Percentiles rank a stretch among this genome's conserved stretches.
These are phyloP conservation scores for Dromiciops gliroides DNA, from an alignment of 2,113 vertebrate species.

Conservation along the genomic window DNA sequence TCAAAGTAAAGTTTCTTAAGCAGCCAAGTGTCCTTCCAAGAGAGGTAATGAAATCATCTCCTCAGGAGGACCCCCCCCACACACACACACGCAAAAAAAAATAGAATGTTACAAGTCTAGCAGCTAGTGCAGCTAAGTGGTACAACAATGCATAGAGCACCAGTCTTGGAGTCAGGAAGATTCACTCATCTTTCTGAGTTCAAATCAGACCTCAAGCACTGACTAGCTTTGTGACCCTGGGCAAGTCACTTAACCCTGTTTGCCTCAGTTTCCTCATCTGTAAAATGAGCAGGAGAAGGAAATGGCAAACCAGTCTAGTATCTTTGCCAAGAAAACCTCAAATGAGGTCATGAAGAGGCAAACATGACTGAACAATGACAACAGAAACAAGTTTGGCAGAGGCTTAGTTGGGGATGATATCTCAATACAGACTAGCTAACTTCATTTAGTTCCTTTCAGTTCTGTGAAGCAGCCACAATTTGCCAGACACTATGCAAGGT, in stretches of 20 bases:
- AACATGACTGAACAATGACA: background rate
- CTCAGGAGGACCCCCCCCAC: background rate
- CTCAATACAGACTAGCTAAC: background rate
- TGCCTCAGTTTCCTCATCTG: background rate
- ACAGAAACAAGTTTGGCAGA: too few relatives aligned
- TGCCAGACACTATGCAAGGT: too few relatives aligned
- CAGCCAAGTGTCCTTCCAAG: conserved; percentile 25
- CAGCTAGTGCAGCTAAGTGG: background rate
- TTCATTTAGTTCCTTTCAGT: background rate
- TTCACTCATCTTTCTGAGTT: background rate
- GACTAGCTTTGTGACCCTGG: too few relatives aligned
- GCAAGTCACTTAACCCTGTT: too few relatives aligned
- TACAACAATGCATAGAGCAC: background rate
- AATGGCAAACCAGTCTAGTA: background rate
- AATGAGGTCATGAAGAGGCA: background rate
- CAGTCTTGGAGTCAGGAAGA: background rate
- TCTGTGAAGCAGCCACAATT: background rate
- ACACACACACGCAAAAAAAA: conserved; percentile 1
- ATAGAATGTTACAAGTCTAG: background rate
- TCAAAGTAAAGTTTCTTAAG: conserved; percentile 26
- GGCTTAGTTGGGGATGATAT: background rate
- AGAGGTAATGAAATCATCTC: background rate
- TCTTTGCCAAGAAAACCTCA: background rate
- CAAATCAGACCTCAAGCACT: background rate
- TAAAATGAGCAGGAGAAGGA: background rate